Percentiles rank a stretch among this genome's conserved stretches.
phyloP scores from a whole-genome alignment of 2,113 vertebrate species.

The Megaceryle torquata region DNA sequence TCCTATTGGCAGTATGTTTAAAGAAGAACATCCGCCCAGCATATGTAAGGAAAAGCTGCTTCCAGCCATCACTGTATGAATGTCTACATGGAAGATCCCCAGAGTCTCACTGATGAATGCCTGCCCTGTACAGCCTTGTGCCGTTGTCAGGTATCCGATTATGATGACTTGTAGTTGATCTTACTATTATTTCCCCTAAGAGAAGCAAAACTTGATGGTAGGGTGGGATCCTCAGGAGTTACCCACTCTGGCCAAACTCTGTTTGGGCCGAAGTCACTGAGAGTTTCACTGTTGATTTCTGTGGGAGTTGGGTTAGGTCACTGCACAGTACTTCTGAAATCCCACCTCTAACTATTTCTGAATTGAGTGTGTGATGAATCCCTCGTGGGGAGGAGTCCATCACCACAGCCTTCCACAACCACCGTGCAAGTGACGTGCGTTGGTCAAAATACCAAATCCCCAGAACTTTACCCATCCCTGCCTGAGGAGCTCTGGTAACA shows the following conservation, averaged over 20 bases:
- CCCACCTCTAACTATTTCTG: conserved; percentile 43
- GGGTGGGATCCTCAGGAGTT: conserved; percentile 37
- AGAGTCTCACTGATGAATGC: background rate
- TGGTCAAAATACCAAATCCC: background rate
- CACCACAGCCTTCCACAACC: conserved; percentile 47
- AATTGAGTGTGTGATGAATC: conserved; percentile 52
- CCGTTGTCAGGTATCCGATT: background rate
- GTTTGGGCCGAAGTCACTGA: background rate
- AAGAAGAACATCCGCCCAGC: background rate
- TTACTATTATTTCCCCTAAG: background rate
- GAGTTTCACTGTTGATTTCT: conserved; percentile 53
- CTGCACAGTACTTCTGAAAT: conserved; percentile 41
- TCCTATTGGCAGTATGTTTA: background rate
- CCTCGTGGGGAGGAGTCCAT: conserved; percentile 46
- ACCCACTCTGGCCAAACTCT: background rate
- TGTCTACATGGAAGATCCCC: background rate
- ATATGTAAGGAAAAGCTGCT: background rate
- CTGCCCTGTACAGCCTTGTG: background rate
- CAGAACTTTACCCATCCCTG: background rate
- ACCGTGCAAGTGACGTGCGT: background rate
- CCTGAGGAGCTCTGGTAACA: background rate
- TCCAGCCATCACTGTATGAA: fast-evolving
- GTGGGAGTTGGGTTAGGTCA: conserved; percentile 15
- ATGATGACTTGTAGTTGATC: background rate
- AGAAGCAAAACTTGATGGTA: conserved; percentile 9